Evolutionary conservation across 2,797 vertebrate genomes (phyloP).

Genomic region (Hydrophis major): DNA sequence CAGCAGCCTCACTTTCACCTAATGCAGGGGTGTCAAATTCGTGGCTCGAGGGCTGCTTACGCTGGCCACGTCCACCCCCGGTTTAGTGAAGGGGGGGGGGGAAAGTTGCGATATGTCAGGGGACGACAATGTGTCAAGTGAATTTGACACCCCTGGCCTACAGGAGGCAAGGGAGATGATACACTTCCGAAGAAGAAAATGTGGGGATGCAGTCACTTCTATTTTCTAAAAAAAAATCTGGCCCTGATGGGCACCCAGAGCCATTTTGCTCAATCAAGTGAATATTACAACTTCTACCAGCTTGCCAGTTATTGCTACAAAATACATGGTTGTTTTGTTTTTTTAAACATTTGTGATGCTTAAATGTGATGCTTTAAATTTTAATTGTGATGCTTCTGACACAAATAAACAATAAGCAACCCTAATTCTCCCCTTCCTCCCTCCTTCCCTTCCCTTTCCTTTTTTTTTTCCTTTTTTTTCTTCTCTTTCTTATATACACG

Average conservation of each 20-base stretch:
- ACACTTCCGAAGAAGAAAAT: background rate
- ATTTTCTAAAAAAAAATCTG: background rate
- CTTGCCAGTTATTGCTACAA: background rate
- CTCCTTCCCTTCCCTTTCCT: fast-evolving
- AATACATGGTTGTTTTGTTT: too few relatives aligned
- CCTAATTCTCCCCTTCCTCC: too few relatives aligned
- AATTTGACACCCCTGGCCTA: too few relatives aligned
- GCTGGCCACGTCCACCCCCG: too few relatives aligned
- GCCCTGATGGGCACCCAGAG: background rate
- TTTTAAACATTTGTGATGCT: too few relatives aligned
- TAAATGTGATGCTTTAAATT: too few relatives aligned
- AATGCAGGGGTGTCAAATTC: too few relatives aligned
- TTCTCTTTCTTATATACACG: background rate
- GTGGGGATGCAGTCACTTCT: background rate
- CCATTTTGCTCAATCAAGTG: background rate
- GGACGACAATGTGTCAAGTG: too few relatives aligned
- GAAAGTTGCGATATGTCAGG: fast-evolving
- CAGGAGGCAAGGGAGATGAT: background rate
- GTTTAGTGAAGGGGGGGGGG: too few relatives aligned
- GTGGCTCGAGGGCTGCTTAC: fast-evolving
- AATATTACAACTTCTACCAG: background rate
- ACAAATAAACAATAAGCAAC: too few relatives aligned
- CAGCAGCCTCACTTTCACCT: background rate
- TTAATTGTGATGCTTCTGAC: too few relatives aligned
- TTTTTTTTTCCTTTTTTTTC: too few relatives aligned